A percentile compares a stretch with the other conserved stretches of the same genome.
These are phyloP conservation scores for Halcyon chelicuti DNA, from an alignment of 2,797 vertebrate species.

Conservation along the genomic window DNA sequence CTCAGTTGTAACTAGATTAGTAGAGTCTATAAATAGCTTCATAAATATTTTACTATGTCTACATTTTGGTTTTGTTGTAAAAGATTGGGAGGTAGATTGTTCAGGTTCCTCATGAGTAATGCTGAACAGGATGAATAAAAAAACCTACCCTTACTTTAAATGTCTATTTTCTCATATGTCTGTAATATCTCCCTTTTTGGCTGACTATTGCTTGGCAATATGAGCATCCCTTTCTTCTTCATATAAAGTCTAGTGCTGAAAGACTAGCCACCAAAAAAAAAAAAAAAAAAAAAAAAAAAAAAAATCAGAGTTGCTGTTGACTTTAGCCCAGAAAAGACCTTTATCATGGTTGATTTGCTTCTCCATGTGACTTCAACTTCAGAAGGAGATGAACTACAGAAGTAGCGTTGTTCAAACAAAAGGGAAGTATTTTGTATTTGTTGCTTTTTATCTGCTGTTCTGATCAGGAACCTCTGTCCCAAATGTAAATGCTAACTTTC, in stretches of 20 bases:
- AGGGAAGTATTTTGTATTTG: not conserved
- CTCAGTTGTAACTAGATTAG: not conserved
- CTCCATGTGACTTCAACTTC: not conserved
- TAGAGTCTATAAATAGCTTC: constrained; percentile 12
- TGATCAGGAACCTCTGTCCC: not conserved
- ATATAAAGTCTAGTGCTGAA: not conserved
- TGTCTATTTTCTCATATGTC: not conserved
- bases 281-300: not conserved
- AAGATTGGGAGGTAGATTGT: not conserved
- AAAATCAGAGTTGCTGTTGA: not conserved
- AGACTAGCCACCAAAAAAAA: not conserved
- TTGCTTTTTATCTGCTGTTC: not conserved
- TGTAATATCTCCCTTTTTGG: not conserved
- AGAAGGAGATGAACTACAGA: not conserved
- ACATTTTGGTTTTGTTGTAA: not conserved
- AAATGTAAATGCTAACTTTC: not conserved
- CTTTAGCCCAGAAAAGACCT: not conserved
- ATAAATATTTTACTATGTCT: constrained; percentile 22
- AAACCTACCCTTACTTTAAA: not conserved
- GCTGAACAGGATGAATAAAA: not conserved
- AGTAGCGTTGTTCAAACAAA: not conserved
- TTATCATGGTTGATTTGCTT: not conserved
- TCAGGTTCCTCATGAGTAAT: not conserved
- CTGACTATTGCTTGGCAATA: not conserved
- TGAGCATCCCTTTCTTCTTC: not conserved